phyloP scores from a whole-genome alignment of 2,888 invertebrate genomes.

The Sesamia inferens region DNA sequence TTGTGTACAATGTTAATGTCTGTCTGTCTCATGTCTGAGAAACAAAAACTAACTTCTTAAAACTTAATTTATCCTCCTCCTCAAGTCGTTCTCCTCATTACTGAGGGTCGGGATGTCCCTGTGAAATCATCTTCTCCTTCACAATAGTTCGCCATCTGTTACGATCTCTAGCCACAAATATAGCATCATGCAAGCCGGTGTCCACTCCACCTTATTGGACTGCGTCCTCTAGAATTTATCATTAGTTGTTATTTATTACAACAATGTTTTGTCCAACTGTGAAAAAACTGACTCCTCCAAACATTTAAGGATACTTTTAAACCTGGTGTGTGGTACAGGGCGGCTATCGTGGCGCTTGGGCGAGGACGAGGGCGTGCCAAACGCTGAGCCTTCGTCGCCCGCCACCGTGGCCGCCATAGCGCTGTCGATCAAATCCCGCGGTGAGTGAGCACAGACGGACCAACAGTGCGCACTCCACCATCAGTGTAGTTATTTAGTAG shows the following conservation, averaged over 20 bases:
- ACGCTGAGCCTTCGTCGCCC: conserved; percentile 67
- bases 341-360: conserved; percentile 61
- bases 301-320: not conserved
- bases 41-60: not conserved
- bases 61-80: not conserved
- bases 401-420: conserved; percentile 82
- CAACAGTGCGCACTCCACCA: conserved; percentile 36
- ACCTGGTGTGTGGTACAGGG: conserved; percentile 38
- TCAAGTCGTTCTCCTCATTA: too few species aligned
- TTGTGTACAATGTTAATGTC: conserved; percentile 8
- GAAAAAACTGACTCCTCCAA: not conserved
- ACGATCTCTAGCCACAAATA: too few species aligned
- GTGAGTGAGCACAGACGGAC: conserved; percentile 74
- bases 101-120: too few species aligned
- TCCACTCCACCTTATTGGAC: too few species aligned
- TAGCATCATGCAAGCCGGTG: too few species aligned
- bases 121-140: too few species aligned
- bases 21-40: not conserved
- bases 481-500: conserved; percentile 5
- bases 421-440: conserved; percentile 84
- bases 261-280: not conserved
- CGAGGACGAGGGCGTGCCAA: conserved; percentile 43
- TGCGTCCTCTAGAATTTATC: not conserved
- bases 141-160: too few species aligned
- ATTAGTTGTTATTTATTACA: not conserved